Conservation (phyloP, 2,888 invertebrate genomes). For the Heliconius ethilla region DNA sequence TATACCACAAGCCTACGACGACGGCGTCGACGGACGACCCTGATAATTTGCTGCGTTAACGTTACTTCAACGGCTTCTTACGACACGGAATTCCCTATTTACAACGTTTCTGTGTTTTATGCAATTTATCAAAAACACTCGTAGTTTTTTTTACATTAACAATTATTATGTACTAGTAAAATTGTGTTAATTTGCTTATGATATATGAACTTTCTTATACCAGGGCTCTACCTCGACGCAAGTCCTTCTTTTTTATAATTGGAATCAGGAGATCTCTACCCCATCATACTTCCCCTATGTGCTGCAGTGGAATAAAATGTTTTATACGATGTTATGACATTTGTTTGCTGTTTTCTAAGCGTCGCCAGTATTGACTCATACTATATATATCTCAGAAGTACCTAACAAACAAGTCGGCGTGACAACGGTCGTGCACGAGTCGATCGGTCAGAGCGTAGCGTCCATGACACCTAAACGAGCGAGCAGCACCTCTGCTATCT, state of each 20-base stretch:
- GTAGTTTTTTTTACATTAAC: not conserved
- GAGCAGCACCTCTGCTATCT: conserved; percentile 80
- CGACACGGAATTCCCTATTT: conserved; percentile 71
- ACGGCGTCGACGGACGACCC: conserved; percentile 74
- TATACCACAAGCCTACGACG: conserved; percentile 65
- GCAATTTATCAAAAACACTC: conserved; percentile 47
- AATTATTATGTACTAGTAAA: not conserved
- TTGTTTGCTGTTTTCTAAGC: conserved; percentile 52
- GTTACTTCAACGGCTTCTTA: conserved; percentile 81
- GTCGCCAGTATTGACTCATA: conserved; percentile 60
- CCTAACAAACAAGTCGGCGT: conserved; percentile 63
- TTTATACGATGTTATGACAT: conserved; percentile 21
- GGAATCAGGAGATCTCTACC: too few species aligned
- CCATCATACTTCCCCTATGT: not conserved
- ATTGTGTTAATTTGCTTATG: not conserved
- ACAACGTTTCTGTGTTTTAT: conserved; percentile 63
- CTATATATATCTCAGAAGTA: conserved; percentile 61
- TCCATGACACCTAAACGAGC: conserved; percentile 79
- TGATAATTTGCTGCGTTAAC: conserved; percentile 81
- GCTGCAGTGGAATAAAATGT: not conserved
- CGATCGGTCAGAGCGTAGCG: conserved; percentile 62
- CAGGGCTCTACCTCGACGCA: not conserved
- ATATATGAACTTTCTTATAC: not conserved
- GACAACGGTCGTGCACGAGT: conserved; percentile 63
- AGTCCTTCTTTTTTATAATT: not conserved